Conservation (phyloP, 2,113 vertebrate genomes). For the Heteronetta atricapilla region DNA sequence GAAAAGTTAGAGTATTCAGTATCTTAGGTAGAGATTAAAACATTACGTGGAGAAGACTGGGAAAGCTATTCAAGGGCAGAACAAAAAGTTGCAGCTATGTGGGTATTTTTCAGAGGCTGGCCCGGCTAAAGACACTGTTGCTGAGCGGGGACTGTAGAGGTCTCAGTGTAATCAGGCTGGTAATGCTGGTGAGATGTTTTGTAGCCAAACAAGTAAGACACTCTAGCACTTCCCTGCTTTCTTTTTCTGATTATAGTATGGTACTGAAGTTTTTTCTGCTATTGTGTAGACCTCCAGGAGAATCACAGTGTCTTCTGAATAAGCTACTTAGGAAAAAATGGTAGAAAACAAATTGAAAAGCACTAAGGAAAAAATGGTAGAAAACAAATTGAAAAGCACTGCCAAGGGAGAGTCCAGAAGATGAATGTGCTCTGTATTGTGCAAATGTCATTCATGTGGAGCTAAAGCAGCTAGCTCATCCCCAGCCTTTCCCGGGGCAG, state of each 20-base stretch:
- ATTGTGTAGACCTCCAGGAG: neutral
- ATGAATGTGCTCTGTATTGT: neutral
- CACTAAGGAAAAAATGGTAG: neutral
- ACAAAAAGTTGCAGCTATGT: neutral
- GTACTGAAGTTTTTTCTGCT: neutral
- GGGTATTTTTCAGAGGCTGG: neutral
- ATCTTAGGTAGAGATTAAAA: neutral
- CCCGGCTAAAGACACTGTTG: neutral
- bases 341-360: neutral
- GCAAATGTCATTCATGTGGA: neutral
- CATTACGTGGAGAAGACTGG: neutral
- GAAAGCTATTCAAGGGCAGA: neutral
- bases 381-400: neutral
- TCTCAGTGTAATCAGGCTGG: neutral
- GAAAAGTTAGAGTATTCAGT: neutral
- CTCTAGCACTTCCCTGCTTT: neutral
- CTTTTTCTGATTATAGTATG: neutral
- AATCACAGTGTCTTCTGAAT: neutral
- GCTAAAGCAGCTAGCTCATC: neutral
- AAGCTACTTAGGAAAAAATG: neutral
- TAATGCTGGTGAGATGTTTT: neutral
- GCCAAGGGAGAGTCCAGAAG: rapidly evolving
- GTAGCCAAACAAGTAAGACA: neutral
- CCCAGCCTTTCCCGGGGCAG: neutral
- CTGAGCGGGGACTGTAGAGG: neutral